phyloP scores from a whole-genome alignment of 2,888 invertebrate species.

The Panopea generosa region DNA sequence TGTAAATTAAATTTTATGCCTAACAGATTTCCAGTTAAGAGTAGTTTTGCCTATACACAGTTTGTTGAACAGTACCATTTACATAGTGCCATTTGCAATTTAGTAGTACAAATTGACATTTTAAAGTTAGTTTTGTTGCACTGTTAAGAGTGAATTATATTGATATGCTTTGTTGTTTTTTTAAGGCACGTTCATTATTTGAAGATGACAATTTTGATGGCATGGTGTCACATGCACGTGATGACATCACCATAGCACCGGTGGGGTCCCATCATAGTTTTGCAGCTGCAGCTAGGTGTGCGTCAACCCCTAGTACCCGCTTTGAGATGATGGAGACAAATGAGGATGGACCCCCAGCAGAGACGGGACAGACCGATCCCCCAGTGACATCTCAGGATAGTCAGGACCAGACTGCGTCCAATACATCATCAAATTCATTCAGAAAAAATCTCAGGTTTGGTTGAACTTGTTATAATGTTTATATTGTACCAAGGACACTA shows the following conservation, averaged over 20 bases:
- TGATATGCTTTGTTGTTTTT: too few relatives aligned
- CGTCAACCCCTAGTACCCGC: slow-evolving; percentile 76
- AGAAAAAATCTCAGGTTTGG: slow-evolving; percentile 52
- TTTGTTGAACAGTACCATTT: too few relatives aligned
- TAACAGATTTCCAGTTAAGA: too few relatives aligned
- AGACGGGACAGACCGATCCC: background rate
- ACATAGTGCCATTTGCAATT: too few relatives aligned
- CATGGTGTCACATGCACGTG: slow-evolving; percentile 69
- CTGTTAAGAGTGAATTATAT: too few relatives aligned
- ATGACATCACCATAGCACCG: slow-evolving; percentile 76
- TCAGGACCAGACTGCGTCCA: slow-evolving; percentile 21
- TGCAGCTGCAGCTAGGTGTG: slow-evolving; percentile 74
- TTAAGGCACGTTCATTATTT: slow-evolving; percentile 25
- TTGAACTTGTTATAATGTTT: too few relatives aligned
- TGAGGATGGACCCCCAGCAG: background rate
- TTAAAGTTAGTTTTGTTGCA: too few relatives aligned
- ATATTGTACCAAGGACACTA: too few relatives aligned
- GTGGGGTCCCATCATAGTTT: slow-evolving; percentile 79
- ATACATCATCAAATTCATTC: slow-evolving; percentile 24
- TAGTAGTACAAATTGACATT: too few relatives aligned
- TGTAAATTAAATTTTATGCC: too few relatives aligned
- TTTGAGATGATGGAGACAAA: slow-evolving; percentile 24
- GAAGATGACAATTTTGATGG: slow-evolving; percentile 66
- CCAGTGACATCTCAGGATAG: background rate
- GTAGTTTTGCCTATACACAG: too few relatives aligned